Evolutionary conservation across 1,140 invertebrate species (phyloP).

Genomic region (Drosophila sucinea): DNA sequence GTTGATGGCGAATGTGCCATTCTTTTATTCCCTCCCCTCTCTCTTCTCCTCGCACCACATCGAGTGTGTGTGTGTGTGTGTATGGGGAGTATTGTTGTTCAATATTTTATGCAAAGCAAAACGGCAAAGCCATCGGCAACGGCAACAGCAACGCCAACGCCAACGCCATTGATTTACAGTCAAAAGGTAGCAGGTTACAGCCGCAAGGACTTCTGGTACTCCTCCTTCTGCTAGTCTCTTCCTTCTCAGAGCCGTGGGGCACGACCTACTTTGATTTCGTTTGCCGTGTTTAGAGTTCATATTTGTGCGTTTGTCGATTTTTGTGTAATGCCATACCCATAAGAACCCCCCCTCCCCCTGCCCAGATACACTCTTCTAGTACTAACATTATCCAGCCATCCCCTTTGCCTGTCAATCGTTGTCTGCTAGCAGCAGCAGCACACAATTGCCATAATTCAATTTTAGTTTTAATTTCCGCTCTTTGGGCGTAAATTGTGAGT

Average conservation of each 20-base stretch:
- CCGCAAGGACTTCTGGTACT: not conserved
- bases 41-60: too few species aligned
- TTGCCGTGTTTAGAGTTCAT: slow-evolving; percentile 58
- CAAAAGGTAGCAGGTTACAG: slow-evolving; percentile 49
- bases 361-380: too few species aligned
- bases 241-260: not conserved
- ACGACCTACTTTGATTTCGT: slow-evolving; percentile 58
- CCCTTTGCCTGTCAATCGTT: slow-evolving; percentile 1
- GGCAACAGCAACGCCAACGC: slow-evolving; percentile 3
- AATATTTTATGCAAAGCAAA: slow-evolving; percentile 75
- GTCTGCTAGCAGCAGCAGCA: slow-evolving; percentile 5
- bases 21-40: not conserved
- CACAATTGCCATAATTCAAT: slow-evolving; percentile 77
- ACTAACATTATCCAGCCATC: not conserved
- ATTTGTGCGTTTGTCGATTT: slow-evolving; percentile 58
- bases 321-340: slow-evolving; percentile 25
- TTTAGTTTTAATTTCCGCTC: slow-evolving; percentile 81
- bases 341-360: not conserved
- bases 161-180: slow-evolving; percentile 44
- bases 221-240: not conserved
- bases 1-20: slow-evolving; percentile 28
- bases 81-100: slow-evolving; percentile 14
- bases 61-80: not conserved
- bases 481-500: slow-evolving; percentile 61
- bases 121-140: slow-evolving; percentile 15